These are phyloP conservation scores for Sebastes kiyomatsui DNA, from an alignment of 2,797 vertebrate genomes.

Conservation along the genomic window DNA sequence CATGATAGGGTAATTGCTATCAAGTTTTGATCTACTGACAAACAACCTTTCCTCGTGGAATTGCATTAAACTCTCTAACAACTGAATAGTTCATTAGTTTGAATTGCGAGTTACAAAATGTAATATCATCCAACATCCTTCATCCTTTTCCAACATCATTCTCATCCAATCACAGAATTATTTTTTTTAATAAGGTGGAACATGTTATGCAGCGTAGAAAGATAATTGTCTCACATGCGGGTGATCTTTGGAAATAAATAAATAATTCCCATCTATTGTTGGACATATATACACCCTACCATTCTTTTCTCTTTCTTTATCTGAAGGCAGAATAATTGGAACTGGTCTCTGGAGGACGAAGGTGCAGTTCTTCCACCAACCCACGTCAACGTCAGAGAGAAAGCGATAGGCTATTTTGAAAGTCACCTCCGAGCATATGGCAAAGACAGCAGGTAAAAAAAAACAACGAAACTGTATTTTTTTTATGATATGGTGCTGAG, in stretches of 20 bases:
- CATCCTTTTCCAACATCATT: too few relatives aligned
- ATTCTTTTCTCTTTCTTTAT: neutral
- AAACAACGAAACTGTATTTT: neutral
- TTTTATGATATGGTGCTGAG: conserved; percentile 4
- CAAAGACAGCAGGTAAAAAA: conserved; percentile 7
- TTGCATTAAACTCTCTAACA: neutral
- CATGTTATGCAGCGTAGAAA: neutral
- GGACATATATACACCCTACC: neutral
- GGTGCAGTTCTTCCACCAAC: neutral
- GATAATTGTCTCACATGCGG: neutral
- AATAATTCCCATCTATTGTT: neutral
- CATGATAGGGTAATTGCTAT: conserved; percentile 12
- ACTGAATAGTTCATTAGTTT: neutral
- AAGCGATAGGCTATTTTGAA: neutral
- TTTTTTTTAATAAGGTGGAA: neutral
- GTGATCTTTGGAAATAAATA: neutral
- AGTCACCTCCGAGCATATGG: neutral
- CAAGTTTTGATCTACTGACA: neutral
- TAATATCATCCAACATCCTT: neutral
- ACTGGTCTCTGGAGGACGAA: neutral
- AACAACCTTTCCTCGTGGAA: conserved; percentile 6
- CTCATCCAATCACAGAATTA: neutral
- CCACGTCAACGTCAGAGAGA: neutral
- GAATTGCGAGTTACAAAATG: neutral
- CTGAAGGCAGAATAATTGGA: neutral